These are phyloP conservation scores for Oconnorella tubifera DNA, from an alignment of 2,888 invertebrate species.

Conservation along the genomic window DNA sequence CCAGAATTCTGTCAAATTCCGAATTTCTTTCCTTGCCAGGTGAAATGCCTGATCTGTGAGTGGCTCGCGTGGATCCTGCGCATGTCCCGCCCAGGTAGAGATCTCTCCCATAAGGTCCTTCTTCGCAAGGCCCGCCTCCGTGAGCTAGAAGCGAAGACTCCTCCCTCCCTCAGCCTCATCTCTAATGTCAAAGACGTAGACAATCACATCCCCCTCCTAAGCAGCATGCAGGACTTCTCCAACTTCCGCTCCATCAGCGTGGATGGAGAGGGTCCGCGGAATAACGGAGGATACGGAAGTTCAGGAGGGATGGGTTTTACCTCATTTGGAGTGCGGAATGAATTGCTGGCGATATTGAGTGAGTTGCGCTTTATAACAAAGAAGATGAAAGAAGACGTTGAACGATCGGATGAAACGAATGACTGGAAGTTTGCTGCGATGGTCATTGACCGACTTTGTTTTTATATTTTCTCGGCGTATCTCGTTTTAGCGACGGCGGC, in stretches of 20 bases:
- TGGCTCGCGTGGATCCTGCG: slow-evolving; percentile 39
- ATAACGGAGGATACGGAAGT: slow-evolving; percentile 1
- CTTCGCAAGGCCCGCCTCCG: slow-evolving; percentile 38
- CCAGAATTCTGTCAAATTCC: no score
- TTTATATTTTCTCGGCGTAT: slow-evolving; percentile 34
- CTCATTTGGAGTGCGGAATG: slow-evolving; percentile 33
- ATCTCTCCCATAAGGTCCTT: slow-evolving; percentile 37
- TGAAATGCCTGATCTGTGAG: slow-evolving; percentile 36
- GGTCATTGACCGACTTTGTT: slow-evolving; percentile 37
- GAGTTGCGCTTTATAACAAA: slow-evolving; percentile 40
- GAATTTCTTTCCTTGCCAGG: no score
- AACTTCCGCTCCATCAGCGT: slow-evolving; percentile 29
- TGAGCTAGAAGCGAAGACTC: slow-evolving; percentile 35
- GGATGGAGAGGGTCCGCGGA: slow-evolving; percentile 21
- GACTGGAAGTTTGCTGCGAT: slow-evolving; percentile 36
- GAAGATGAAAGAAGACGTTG: slow-evolving; percentile 36
- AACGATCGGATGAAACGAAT: slow-evolving; percentile 29
- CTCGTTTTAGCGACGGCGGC: slow-evolving; percentile 30
- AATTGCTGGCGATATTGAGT: slow-evolving; percentile 38
- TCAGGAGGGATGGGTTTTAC: slow-evolving; percentile 25
- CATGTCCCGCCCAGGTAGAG: slow-evolving; percentile 37
- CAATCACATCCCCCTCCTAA: slow-evolving; percentile 36
- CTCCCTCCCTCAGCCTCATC: slow-evolving; percentile 37
- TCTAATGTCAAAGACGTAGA: slow-evolving; percentile 39
- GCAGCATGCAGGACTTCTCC: slow-evolving; percentile 22